phyloP scores from a whole-genome alignment of 2,113 vertebrate genomes.

The Microcebus murinus region DNA sequence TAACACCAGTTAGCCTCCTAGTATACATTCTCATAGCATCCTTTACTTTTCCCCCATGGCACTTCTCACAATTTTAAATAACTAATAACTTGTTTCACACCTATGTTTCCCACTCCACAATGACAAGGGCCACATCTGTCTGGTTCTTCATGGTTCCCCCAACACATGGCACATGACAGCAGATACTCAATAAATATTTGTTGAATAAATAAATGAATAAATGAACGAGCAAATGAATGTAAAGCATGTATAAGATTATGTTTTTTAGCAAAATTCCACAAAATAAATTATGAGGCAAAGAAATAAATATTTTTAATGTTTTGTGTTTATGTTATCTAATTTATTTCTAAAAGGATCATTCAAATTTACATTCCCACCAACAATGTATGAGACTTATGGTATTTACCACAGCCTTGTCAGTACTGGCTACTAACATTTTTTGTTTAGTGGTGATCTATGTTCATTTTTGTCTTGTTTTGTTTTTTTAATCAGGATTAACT shows the following conservation, averaged over 20 bases:
- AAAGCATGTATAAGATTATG: neutral
- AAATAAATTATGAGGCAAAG: neutral
- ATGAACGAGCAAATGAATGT: neutral
- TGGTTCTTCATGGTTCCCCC: neutral
- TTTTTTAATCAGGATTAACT: conserved; percentile 1
- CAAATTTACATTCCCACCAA: neutral
- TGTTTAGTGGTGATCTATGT: neutral
- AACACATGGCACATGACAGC: neutral
- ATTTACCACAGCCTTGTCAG: neutral
- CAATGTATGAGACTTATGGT: neutral
- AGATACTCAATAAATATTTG: neutral
- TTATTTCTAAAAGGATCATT: conserved; percentile 40
- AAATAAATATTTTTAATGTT: conserved; percentile 2
- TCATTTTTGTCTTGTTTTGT: neutral
- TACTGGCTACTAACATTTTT: neutral
- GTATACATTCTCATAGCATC: neutral
- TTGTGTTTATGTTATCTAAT: neutral
- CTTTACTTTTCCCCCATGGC: neutral
- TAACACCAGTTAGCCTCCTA: neutral
- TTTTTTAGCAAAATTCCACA: conserved; percentile 23
- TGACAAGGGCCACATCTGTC: neutral
- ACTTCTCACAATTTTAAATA: conserved; percentile 4
- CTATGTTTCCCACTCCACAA: neutral
- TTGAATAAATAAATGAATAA: neutral
- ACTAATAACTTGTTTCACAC: neutral